Evolutionary conservation across 2,113 vertebrate genomes (phyloP), one percentile per base, ranked within the genome.

Genomic region (Malurus cyaneus): DNA sequence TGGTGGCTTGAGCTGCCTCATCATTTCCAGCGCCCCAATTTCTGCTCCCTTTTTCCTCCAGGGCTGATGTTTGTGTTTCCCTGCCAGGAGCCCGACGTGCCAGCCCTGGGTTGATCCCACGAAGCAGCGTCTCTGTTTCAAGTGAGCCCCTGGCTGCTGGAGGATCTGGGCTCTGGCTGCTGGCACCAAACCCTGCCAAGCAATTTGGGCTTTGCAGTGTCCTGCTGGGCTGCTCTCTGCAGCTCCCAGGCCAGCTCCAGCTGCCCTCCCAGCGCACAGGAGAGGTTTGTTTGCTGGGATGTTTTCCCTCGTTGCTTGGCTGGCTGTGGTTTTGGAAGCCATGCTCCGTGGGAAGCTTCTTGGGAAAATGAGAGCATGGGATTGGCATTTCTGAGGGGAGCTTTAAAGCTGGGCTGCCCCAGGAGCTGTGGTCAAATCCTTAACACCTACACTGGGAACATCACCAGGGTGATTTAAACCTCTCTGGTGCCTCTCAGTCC

Each of bases 271-370:
- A 3, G 8, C 15, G 67, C 71, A 74, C 47, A 32, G 39, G 8
- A 34, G 56, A 80, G 78, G 9, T 94, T 81, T 95, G 94, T 95
- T 95, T 96, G 93, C 86, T 86, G 88, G 76, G 49, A 14, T 96
- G 89, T 94, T 97, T 94, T 88, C 93, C 89, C 72, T 39, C 52
- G 96, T 95, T 94, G 95, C 93, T 95, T 77, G 84, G 91, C 54
- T 87, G 91, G 94, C 50, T 92, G 89, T 52, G 86, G 94, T 39
- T 96, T 92, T 90, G 92, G 92, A 92, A 94, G 74, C 82, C 89
- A 44, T 1, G 0, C 28, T 6, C 67, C 41, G 12, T 61, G 80
- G 25, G 61, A 72, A 67, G 17, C 29, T 88, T 74, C 81, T 91
- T 54, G 34, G 92, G 93, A 93, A 88, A 86, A 92, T 90, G 94